Evolutionary conservation across 2,888 invertebrate species (phyloP).

Genomic region (Clepsis dumicolana): DNA sequence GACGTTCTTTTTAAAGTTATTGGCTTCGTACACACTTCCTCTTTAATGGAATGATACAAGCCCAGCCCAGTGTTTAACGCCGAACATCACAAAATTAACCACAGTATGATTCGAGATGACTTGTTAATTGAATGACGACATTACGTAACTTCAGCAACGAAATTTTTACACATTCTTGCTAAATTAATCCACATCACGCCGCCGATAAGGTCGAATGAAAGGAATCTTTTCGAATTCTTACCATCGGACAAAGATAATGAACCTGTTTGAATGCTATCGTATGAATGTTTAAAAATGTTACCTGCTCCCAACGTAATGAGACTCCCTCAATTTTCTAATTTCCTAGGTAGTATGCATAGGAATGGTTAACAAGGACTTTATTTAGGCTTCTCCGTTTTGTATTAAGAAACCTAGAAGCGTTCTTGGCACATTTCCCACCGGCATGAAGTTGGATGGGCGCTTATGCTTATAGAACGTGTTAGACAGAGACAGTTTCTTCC

Average conservation of each 20-base stretch:
- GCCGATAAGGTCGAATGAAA: conserved; percentile 32
- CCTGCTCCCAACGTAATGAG: conserved; percentile 26
- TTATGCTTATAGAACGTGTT: conserved; percentile 41
- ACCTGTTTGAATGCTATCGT: background rate
- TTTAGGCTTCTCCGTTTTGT: conserved; percentile 55
- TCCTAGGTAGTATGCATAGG: conserved; percentile 35
- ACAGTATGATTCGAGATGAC: conserved; percentile 21
- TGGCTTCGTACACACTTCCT: conserved; percentile 61
- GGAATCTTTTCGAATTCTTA: conserved; percentile 20
- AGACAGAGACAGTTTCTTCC: conserved; percentile 37
- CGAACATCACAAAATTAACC: conserved; percentile 3
- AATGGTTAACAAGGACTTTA: conserved; percentile 50
- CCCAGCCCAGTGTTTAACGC: conserved; percentile 5
- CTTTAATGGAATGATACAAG: conserved; percentile 49
- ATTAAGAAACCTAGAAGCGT: conserved; percentile 56
- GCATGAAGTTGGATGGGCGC: conserved; percentile 55
- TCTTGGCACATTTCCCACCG: conserved; percentile 68
- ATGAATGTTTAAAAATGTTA: conserved; percentile 9
- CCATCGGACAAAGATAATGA: conserved; percentile 14
- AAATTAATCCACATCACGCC: conserved; percentile 19
- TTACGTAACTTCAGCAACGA: conserved; percentile 32
- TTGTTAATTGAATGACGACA: conserved; percentile 38
- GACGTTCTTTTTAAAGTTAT: conserved; percentile 70
- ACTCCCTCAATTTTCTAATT: conserved; percentile 35
- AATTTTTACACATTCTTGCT: conserved; percentile 27